Conservation (phyloP, 1,140 invertebrate species). For the Proctacanthus coquilletti region DNA sequence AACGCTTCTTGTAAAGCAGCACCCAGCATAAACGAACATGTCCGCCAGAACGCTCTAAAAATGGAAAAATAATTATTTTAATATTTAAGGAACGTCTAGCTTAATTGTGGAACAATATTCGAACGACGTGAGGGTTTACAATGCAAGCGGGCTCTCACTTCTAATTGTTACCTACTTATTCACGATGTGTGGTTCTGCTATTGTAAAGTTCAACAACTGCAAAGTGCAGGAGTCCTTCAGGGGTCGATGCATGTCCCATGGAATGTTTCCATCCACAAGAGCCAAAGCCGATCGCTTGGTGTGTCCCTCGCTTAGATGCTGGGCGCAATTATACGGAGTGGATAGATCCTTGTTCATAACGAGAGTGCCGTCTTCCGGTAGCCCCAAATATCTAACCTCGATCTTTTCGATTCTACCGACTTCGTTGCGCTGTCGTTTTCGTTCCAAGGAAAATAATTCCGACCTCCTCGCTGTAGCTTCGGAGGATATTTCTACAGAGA, state of each 20-base stretch:
- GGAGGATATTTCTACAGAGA: no score
- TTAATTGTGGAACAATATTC: no score
- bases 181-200: constrained; percentile 45
- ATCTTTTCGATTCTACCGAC: constrained; percentile 86
- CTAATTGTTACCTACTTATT: constrained; percentile 42
- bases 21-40: constrained; percentile 76
- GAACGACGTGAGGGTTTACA: no score
- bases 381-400: constrained; percentile 60
- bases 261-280: constrained; percentile 50
- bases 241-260: constrained; percentile 90
- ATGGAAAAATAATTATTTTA: background rate
- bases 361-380: constrained; percentile 54
- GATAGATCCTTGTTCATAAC: constrained; percentile 88
- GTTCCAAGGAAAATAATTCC: constrained; percentile 65
- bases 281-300: constrained; percentile 60
- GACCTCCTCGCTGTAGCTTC: constrained; percentile 37
- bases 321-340: constrained; percentile 83
- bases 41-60: constrained; percentile 71
- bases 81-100: no score
- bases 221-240: constrained; percentile 63
- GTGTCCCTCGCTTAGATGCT: constrained; percentile 63
- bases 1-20: constrained; percentile 60
- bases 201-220: constrained; percentile 59
- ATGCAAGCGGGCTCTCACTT: no score
- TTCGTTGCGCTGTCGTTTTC: constrained; percentile 51